These are phyloP conservation scores for Toxostoma redivivum DNA, from an alignment of 2,113 vertebrate genomes.

Conservation along the genomic window DNA sequence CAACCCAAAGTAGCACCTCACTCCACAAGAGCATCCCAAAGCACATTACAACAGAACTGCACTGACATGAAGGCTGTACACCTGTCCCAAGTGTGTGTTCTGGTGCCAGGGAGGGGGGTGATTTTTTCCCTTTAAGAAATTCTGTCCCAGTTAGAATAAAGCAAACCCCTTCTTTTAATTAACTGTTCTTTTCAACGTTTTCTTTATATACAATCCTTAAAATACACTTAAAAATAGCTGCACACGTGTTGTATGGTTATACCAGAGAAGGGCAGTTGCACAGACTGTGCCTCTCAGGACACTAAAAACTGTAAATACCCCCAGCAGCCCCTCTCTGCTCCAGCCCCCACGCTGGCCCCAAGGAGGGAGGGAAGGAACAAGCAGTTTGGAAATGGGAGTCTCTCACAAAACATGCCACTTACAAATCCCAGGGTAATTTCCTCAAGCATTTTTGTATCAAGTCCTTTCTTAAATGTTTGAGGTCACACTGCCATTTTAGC, in stretches of 20 bases:
- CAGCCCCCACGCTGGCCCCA: conserved; percentile 36
- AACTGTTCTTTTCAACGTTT: conserved; percentile 41
- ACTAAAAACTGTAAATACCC: conserved; percentile 72
- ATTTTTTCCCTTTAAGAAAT: conserved; percentile 35
- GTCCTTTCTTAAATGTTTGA: conserved; percentile 61
- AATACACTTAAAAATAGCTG: conserved; percentile 75
- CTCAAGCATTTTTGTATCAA: conserved; percentile 52
- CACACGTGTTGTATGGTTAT: conserved; percentile 62
- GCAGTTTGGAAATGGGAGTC: conserved; percentile 70
- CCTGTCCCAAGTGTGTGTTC: neutral
- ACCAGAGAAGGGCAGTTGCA: conserved; percentile 68
- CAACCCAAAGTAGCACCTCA: neutral
- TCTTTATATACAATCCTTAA: conserved; percentile 76
- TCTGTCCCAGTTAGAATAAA: conserved; percentile 67
- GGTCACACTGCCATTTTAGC: conserved; percentile 55
- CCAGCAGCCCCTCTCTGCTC: conserved; percentile 56
- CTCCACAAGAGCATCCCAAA: conserved; percentile 40
- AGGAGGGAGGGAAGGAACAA: conserved; percentile 44
- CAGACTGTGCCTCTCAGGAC: conserved; percentile 65
- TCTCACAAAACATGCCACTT: conserved; percentile 68
- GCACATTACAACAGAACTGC: conserved; percentile 3
- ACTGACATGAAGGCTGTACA: conserved; percentile 6
- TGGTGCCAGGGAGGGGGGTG: conserved; percentile 39
- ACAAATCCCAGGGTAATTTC: conserved; percentile 49
- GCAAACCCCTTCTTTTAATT: conserved; percentile 55